phyloP scores from a whole-genome alignment of 2,113 vertebrate genomes.

The Tauraco erythrolophus region DNA sequence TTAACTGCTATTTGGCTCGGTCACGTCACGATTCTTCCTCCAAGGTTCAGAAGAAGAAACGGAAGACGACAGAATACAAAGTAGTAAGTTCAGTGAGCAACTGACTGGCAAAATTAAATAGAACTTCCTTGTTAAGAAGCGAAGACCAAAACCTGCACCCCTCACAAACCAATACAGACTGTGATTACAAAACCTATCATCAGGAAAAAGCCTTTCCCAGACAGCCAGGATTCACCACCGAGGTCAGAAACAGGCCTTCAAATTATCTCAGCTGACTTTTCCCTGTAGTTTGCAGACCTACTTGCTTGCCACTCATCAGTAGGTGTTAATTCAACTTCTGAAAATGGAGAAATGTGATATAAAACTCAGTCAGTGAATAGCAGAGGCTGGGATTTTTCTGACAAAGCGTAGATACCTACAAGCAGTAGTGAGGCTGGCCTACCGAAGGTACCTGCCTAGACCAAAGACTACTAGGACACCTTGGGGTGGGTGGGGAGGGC shows the following conservation, averaged over 20 bases:
- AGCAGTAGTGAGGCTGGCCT: not conserved
- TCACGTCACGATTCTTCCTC: not conserved
- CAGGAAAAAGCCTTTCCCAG: not conserved
- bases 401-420: not conserved
- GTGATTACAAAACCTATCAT: not conserved
- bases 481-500: too few species aligned
- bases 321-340: not conserved
- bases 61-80: not conserved
- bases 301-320: not conserved
- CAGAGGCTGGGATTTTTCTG: not conserved
- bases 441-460: too few species aligned
- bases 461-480: not conserved
- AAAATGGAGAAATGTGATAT: not conserved
- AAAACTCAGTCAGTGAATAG: not conserved
- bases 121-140: not conserved
- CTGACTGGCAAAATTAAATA: not conserved
- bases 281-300: not conserved
- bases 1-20: not conserved
- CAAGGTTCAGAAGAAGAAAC: not conserved
- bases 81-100: not conserved
- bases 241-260: not conserved
- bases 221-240: not conserved
- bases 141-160: not conserved
- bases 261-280: not conserved
- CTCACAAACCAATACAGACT: not conserved